Base-by-base conservation (phyloP, 2,888 invertebrate species). In the Anoplius nigerrimus region DNA sequence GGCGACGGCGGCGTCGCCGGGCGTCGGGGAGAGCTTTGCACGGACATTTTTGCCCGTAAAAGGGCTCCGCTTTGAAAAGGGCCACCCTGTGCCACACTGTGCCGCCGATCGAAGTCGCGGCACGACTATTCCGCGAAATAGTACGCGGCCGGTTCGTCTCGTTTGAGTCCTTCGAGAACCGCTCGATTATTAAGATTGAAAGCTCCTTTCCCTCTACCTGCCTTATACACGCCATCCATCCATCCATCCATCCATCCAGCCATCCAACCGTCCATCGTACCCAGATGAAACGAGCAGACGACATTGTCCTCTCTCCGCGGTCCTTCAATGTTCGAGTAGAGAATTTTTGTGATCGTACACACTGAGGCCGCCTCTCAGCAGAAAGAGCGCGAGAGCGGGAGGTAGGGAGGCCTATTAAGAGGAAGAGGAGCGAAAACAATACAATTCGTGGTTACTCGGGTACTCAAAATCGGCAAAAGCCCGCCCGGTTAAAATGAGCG, bases 31-130 rank as follows among this genome's bases (percentile, higher is more conserved):
- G 21, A 62, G 59, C 65, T 65, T 75, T 69, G n/a, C n/a, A 53
- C 66, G 62, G 67, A 66, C 48, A 71, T 73, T 79, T 79, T 69
- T 46, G n/a, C 62, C 65, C 61, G 64, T 62, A 68, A 70, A n/a
- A 70, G 74, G 62, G 72, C 72, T 74, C 74, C 20, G 62, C 69
- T 72, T 74, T 66, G n/a, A n/a, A 74, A 74, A 74, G 74, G 57
- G 45, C n/a, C 58, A 21, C 15, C 48, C 51, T 60, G 62, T 56
- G 64, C 65, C n/a, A n/a, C 34, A 34, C 4, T 34, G 11, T 6
- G 56, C 65, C 53, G 61, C 46, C 11, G 42, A 43, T 51, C 53
- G 62, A 66, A 71, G 59, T 63, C 34, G 34, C 60, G 62, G 54
- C 71, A 53, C 51, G 71, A 62, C 71, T 62, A 65, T 67, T 71